Evolutionary conservation across 2,888 invertebrate genomes (phyloP).

Genomic region (Nemurella pictetii): DNA sequence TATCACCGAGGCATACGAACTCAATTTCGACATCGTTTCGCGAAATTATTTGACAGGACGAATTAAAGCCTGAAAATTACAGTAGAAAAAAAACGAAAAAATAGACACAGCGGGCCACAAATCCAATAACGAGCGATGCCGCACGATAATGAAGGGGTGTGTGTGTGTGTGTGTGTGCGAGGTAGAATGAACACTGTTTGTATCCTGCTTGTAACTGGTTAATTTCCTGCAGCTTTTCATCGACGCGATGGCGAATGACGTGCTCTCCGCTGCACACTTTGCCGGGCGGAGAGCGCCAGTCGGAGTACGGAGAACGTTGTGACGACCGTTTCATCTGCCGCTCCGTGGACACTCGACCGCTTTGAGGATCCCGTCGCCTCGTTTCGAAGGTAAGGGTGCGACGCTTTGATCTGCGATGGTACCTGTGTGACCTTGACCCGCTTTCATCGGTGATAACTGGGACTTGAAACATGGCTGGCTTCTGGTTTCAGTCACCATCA

Average conservation of each 20-base stretch:
- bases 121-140: neutral
- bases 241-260: neutral
- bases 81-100: neutral
- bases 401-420: too few relatives aligned
- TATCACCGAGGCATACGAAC: neutral
- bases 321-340: too few relatives aligned
- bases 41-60: neutral
- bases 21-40: neutral
- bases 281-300: too few relatives aligned
- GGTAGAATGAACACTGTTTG: neutral
- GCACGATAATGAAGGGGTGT: neutral
- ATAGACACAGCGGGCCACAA: neutral
- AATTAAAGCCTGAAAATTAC: neutral
- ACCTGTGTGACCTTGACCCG: too few relatives aligned
- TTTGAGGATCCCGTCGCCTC: too few relatives aligned
- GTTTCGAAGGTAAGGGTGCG: too few relatives aligned
- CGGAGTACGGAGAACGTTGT: too few relatives aligned
- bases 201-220: neutral
- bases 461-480: too few relatives aligned
- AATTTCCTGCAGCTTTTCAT: neutral
- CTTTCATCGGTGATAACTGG: too few relatives aligned
- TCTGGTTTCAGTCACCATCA: too few relatives aligned
- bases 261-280: too few relatives aligned
- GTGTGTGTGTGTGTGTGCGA: neutral
- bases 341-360: too few relatives aligned